Evolutionary conservation across 92 coral and sea anemone genomes (phyloP), one percentile per base, ranked within the genome.

Genomic region (Epizoanthus rinbou): DNA sequence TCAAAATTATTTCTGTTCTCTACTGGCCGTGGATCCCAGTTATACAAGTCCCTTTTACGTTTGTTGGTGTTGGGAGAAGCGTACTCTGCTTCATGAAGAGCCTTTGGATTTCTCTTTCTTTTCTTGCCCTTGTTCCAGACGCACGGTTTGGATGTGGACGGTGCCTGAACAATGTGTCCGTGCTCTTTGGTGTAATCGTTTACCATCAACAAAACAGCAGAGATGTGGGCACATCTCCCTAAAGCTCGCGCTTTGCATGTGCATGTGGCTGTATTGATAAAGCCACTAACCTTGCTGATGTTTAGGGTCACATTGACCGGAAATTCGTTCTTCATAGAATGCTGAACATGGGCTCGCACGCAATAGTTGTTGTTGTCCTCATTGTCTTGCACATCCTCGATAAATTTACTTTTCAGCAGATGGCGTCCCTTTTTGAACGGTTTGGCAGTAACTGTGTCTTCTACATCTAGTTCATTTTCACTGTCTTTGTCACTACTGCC

Each of bases 101-200:
- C 64, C 56, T 64, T 68, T 15, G 85, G 85, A 8, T 67, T 23
- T 53, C 67, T 81, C 52, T 81, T 6, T 28, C 85, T 68, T 17
- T 81, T 80, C 24, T 81, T 64, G 18, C 85, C 85, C 9, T 53
- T 64, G 52, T 68, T 81, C 85, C 78, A 81, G 0, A 28, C 60
- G 41, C 78, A 81, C 1, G 73, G 21, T 15, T 81, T 1, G 35
- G 74, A 63, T 41, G 85, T 81, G 9, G 50, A 64, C 28, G 74
- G 52, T 54, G 24, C 74, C 1, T 52, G 66, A 50, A 64, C 73
- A 22, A 74, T 54, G 50, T 53, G 63, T n/a, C 64, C 74, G 24
- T 66, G 25, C 14, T 1, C 37, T 66, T 43, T 66, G 0, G 54
- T 45, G 23, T 81, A 66, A 1, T 81, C 85, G 9, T 22, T 17